Evolutionary conservation across 2,113 vertebrate species (phyloP).

Genomic region (Thalassarche chlororhynchos): DNA sequence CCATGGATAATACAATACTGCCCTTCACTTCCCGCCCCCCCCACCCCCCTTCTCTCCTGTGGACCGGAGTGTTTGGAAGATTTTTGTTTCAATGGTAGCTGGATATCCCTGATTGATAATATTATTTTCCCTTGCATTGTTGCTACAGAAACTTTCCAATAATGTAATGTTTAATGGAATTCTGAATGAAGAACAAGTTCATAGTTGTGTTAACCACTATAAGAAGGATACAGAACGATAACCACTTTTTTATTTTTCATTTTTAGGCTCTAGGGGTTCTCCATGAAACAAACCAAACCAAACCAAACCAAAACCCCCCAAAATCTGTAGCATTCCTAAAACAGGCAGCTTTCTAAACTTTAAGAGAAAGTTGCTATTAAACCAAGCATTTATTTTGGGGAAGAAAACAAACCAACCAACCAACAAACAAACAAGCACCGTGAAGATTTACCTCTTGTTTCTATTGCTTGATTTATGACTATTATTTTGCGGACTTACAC

Average conservation of each 20-base stretch:
- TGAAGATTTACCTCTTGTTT: background rate
- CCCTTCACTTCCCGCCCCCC: background rate
- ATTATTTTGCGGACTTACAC: background rate
- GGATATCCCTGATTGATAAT: background rate
- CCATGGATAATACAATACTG: background rate
- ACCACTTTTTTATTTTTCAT: background rate
- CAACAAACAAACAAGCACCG: background rate
- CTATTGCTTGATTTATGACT: background rate
- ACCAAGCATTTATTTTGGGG: rapidly evolving
- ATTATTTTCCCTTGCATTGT: background rate
- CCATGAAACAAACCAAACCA: background rate
- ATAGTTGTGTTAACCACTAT: background rate
- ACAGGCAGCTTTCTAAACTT: background rate
- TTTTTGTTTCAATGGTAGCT: background rate
- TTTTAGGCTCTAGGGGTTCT: background rate
- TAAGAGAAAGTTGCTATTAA: background rate
- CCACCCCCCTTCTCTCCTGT: background rate
- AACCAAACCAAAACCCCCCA: rapidly evolving
- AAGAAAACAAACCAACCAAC: background rate
- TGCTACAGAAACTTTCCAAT: background rate
- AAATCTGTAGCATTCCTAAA: background rate
- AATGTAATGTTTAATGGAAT: background rate
- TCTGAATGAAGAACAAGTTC: background rate
- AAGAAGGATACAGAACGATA: background rate
- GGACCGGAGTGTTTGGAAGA: background rate